phyloP scores from a whole-genome alignment of 2,797 vertebrate genomes.

The Microctenopoma stevenorrisi region DNA sequence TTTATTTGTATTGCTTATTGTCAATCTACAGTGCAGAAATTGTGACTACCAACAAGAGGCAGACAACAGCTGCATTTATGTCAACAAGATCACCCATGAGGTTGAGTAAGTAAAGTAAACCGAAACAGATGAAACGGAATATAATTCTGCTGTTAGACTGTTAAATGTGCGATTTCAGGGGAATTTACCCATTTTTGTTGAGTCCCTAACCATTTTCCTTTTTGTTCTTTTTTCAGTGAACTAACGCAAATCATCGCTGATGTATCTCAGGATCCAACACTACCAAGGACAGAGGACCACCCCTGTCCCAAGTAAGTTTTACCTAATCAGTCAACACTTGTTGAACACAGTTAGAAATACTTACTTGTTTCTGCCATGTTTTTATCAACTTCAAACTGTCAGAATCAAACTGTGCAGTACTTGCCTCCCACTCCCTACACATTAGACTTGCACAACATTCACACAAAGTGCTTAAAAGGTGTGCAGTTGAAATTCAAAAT shows the following conservation, averaged over 20 bases:
- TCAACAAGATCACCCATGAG: slow-evolving; percentile 97
- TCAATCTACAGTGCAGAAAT: slow-evolving; percentile 88
- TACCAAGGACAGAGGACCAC: slow-evolving; percentile 94
- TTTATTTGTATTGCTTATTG: not conserved
- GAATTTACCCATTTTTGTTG: not conserved
- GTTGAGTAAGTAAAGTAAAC: slow-evolving; percentile 90
- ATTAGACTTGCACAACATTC: too few species aligned
- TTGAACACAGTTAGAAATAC: not conserved
- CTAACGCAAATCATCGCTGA: slow-evolving; percentile 96
- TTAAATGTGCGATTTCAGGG: not conserved
- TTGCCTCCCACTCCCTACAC: too few species aligned
- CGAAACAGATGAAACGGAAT: not conserved
- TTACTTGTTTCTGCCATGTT: too few species aligned
- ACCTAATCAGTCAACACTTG: not conserved
- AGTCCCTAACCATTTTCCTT: not conserved
- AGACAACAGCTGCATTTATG: slow-evolving; percentile 97
- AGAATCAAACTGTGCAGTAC: too few species aligned
- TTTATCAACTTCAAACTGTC: too few species aligned
- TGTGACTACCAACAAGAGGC: slow-evolving; percentile 97
- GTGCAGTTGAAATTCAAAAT: too few species aligned
- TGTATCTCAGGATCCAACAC: slow-evolving; percentile 93
- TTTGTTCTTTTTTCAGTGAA: slow-evolving; percentile 80
- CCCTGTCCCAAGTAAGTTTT: slow-evolving; percentile 92
- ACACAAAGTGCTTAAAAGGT: too few species aligned
- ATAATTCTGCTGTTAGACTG: not conserved